Percentiles rank a stretch among this genome's conserved stretches.
These are phyloP conservation scores for Tenrec ecaudatus DNA, from an alignment of 2,113 vertebrate genomes.

Conservation along the genomic window DNA sequence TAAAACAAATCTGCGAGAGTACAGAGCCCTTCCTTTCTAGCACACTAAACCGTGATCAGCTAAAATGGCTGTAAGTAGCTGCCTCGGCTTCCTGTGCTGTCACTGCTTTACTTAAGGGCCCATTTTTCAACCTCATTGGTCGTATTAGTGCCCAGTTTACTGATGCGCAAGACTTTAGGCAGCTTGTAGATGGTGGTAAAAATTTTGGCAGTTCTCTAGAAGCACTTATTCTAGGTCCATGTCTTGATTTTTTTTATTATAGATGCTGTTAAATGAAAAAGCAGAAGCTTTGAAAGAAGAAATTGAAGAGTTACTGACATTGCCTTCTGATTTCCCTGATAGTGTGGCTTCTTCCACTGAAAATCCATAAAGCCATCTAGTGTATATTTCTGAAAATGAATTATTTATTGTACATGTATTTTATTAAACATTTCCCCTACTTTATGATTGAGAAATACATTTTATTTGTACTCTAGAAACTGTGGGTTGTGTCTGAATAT, in stretches of 20 bases:
- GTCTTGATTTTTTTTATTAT: constrained; percentile 6
- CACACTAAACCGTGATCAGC: constrained; percentile 43
- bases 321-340: constrained; percentile 89
- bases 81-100: constrained; percentile 29
- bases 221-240: constrained; percentile 16
- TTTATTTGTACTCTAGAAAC: constrained; percentile 61
- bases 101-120: constrained; percentile 50
- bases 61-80: constrained; percentile 54
- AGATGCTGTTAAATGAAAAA: constrained; percentile 97
- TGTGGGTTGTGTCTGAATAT: constrained; percentile 15
- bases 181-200: not conserved
- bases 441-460: constrained; percentile 71
- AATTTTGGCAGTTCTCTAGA: constrained; percentile 22
- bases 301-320: constrained; percentile 91
- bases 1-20: constrained; percentile 41
- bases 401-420: constrained; percentile 53
- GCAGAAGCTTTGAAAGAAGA: constrained; percentile 96
- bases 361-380: constrained; percentile 41
- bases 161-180: not conserved
- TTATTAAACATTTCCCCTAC: constrained; percentile 66
- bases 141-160: not conserved
- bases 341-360: not conserved
- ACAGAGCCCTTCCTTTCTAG: constrained; percentile 48
- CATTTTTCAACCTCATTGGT: not conserved
- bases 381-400: not conserved